phyloP scores from a whole-genome alignment of 2,888 invertebrate genomes.

The Oxytorus armatus region DNA sequence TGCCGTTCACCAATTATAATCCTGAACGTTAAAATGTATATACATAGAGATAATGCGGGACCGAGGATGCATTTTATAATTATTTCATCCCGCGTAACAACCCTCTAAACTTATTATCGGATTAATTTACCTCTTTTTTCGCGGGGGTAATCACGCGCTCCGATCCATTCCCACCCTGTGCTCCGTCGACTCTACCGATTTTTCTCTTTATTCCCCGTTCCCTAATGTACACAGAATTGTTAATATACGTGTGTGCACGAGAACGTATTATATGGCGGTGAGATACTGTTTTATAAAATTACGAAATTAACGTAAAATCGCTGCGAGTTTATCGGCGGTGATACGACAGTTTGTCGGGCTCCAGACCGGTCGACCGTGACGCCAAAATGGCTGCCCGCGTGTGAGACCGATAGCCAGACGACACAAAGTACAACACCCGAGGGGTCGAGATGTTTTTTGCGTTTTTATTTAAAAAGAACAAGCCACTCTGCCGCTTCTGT shows the following conservation, averaged over 20 bases:
- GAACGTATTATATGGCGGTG: constrained; percentile 5
- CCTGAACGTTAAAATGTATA: not conserved
- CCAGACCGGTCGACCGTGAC: not conserved
- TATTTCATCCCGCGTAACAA: constrained; percentile 64
- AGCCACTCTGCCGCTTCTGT: not conserved
- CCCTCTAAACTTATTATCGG: constrained; percentile 65
- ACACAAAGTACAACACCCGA: constrained; percentile 7
- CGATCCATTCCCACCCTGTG: not conserved
- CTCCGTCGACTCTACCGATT: constrained; percentile 14
- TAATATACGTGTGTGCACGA: too few relatives aligned
- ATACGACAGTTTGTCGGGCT: not conserved
- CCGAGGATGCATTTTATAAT: constrained; percentile 67
- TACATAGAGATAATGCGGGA: constrained; percentile 7
- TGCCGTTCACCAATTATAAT: constrained; percentile 57
- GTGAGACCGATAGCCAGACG: not conserved
- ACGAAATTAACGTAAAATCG: constrained; percentile 37
- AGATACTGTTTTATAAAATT: constrained; percentile 49
- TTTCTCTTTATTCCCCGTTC: constrained; percentile 39
- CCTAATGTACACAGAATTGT: constrained; percentile 22
- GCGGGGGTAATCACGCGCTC: constrained; percentile 55
- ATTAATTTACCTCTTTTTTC: constrained; percentile 61
- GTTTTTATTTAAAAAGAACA: constrained; percentile 10
- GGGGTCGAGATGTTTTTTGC: not conserved
- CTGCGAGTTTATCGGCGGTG: constrained; percentile 1
- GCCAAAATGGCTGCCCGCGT: constrained; percentile 1